These are phyloP conservation scores for Bombyx mori DNA, from an alignment of 1,140 invertebrate genomes.

Conservation along the genomic window ASM3026992v2 NC_085117.1:9547001-9547500, in stretches of 20 bases:
- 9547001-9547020: constrained; percentile 66
- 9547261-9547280: constrained; percentile 46
- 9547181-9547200: no score
- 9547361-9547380: constrained; percentile 74
- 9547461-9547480: no score
- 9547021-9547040: constrained; percentile 58
- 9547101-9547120: no score
- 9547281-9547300: constrained; percentile 60
- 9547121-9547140: no score
- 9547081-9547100: no score
- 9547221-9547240: constrained; percentile 18
- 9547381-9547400: constrained; percentile 78
- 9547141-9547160: no score
- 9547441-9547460: constrained; percentile 36
- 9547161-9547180: no score
- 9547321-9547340: constrained; percentile 75
- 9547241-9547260: constrained; percentile 33
- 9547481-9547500: no score
- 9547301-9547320: constrained; percentile 72
- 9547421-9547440: constrained; percentile 76
- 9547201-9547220: no score
- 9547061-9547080: no score
- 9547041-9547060: constrained; percentile 20
- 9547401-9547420: constrained; percentile 78
- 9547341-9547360: constrained; percentile 76